Evolutionary conservation across 1,140 invertebrate species (phyloP).

Genomic region (Musca domestica): DNA sequence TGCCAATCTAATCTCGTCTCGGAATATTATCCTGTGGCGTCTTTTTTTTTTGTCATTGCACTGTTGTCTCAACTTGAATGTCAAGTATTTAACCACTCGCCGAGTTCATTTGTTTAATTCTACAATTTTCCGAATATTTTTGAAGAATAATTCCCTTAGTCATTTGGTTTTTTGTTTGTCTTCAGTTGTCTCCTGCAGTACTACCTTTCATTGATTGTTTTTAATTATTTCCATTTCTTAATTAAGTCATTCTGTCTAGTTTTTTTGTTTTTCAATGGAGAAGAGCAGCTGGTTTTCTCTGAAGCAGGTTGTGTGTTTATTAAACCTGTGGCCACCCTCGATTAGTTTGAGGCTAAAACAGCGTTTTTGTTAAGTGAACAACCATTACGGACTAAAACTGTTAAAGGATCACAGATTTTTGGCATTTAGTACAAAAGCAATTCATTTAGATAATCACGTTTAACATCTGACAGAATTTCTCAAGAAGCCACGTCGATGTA

Average conservation of each 20-base stretch:
- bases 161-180: background rate
- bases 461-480: no score
- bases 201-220: background rate
- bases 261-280: background rate
- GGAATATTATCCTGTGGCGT: background rate
- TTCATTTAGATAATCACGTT: no score
- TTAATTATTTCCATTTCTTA: slow-evolving; percentile 8
- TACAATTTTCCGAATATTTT: background rate
- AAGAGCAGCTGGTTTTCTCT: slow-evolving; percentile 1
- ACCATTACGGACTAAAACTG: no score
- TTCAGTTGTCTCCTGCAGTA: background rate
- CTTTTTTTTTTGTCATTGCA: background rate
- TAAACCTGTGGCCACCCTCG: slow-evolving; percentile 3
- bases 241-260: slow-evolving; percentile 4
- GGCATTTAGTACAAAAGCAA: no score
- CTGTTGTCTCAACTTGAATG: background rate
- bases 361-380: no score
- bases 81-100: background rate
- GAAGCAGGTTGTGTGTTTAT: slow-evolving; percentile 5
- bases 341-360: background rate
- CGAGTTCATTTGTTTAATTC: slow-evolving; percentile 10
- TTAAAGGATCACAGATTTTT: no score
- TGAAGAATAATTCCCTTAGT: background rate
- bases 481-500: no score
- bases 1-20: background rate